Evolutionary conservation across 2,797 vertebrate genomes (phyloP), one percentile per base, ranked within the genome.

Genomic region (Molossus molossus): DNA sequence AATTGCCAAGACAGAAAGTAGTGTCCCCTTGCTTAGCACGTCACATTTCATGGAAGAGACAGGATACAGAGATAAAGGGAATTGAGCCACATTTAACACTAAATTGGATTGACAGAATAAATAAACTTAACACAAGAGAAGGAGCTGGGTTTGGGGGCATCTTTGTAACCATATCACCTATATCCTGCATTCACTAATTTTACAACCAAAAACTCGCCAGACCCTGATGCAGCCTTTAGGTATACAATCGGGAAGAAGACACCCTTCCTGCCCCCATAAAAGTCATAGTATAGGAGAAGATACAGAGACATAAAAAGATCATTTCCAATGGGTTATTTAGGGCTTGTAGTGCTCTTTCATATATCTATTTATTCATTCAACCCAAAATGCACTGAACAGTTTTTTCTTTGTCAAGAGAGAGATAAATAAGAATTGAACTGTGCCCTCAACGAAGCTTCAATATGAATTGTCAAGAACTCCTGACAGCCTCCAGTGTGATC

Each of bases 101-200:
- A 81, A 67, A 48, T 6, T 17, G 33, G 53, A 75, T 60, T 48
- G 60, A 76, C 37, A 90, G 64, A 95, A 58, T 75, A 96, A 97
- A 82, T 91, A 92, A 92, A 85, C 53, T 70, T 45, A 53, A 65
- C 91, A 48, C 33, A 69, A 65, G 27, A 40, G 13, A 55, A 87
- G 5, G 20, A 64, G 2, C 33, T 60, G 13, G n/a, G 40, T 9
- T 58, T 6, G 3, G 6, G 67, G 3, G 50, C 13, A 55, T 87
- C 89, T 57, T 3, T 45, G 25, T 40, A 27, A n/a, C 17, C 45
- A 11, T 11, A 25, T 15, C 2, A 55, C 7, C 27, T 72, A 65
- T n/a, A 33, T 21, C 37, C 37, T 15, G 3, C 5, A 18, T n/a
- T 83, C 48, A 21, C 18, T 86, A 15, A 80, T 55, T 69, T 50